Evolutionary conservation across 1,140 invertebrate genomes (phyloP), one percentile per base, ranked within the genome.

Genomic region (Varroa destructor): DNA sequence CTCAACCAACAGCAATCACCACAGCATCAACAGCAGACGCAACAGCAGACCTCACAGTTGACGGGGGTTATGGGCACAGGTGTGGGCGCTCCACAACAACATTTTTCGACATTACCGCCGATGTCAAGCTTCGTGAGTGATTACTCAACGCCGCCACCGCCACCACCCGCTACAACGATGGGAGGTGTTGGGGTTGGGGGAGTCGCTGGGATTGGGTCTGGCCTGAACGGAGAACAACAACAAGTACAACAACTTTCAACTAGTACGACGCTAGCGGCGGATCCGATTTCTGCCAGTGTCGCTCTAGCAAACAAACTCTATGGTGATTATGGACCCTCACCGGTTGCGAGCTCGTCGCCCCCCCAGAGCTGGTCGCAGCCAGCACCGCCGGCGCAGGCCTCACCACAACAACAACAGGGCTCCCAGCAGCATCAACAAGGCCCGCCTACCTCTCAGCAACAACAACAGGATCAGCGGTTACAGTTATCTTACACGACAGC

Each of bases 291-390:
- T 3, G 46, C 46, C 4, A 51, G 46, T 51, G 46, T 51, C 46
- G 46, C 46, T 8, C 46, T 67, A 46, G 40, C 61, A 40, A 67
- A 67, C 46, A 67, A 67, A 67, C 61, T 67, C 46, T 67, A 67
- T 8, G 61, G 40, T 12, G 61, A 67, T 46, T 67, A 67, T 46
- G 61, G 61, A 8, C 40, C 61, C 4, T 8, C 46, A 8, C 46
- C 46, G 46, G 46, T 51, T 37, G 12, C 61, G 40, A 67, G 46
- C 37, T 40, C 46, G 36, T 67, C 61, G 10, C 61, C 61, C 40
- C 61, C 61, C 1, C 61, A 40, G 14, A 67, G 12, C 37, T 67
- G 61, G 61, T 40, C 12, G 14, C 61, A 67, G 61, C 1, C 61
- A 8, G 12, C 61, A 37, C 61, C 46, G 8, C 46, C 46, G 8